These are phyloP conservation scores for Ptychochromis oligacanthus DNA, from an alignment of 2,113 vertebrate species.

Conservation along the genomic window DNA sequence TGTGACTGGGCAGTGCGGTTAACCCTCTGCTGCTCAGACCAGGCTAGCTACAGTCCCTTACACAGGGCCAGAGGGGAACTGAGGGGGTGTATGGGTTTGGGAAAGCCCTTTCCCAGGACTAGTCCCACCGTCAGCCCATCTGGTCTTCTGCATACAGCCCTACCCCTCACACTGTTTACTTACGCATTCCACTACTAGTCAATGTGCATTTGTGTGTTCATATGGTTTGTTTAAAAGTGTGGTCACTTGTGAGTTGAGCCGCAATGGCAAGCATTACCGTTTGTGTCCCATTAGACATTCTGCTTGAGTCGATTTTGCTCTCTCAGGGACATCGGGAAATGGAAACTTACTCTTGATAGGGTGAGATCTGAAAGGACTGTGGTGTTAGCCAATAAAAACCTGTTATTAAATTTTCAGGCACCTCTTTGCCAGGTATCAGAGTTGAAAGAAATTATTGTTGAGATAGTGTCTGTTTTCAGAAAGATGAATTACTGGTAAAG, in stretches of 20 bases:
- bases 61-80: constrained; percentile 50
- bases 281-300: constrained; percentile 7
- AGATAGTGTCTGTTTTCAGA: constrained; percentile 74
- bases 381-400: constrained; percentile 68
- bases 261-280: constrained; percentile 42
- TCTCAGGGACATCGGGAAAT: constrained; percentile 21
- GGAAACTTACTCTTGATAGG: constrained; percentile 31
- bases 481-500: constrained; percentile 77
- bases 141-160: constrained; percentile 68
- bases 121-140: constrained; percentile 76
- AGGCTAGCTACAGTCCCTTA: constrained; percentile 48
- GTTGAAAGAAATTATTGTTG: constrained; percentile 75
- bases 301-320: constrained; percentile 26
- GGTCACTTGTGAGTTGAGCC: constrained; percentile 39
- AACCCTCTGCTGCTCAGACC: constrained; percentile 76
- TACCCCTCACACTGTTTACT: constrained; percentile 68
- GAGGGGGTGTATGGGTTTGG: constrained; percentile 44
- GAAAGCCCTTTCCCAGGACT: constrained; percentile 70
- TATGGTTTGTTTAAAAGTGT: constrained; percentile 35
- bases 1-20: constrained; percentile 74
- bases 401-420: constrained; percentile 66
- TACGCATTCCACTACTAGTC: constrained; percentile 67
- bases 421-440: constrained; percentile 66
- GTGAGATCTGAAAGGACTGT: constrained; percentile 35
- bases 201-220: constrained; percentile 37